These are phyloP conservation scores for Iselma pallidipennis DNA, from an alignment of 2,888 invertebrate genomes.

Conservation along the genomic window DNA sequence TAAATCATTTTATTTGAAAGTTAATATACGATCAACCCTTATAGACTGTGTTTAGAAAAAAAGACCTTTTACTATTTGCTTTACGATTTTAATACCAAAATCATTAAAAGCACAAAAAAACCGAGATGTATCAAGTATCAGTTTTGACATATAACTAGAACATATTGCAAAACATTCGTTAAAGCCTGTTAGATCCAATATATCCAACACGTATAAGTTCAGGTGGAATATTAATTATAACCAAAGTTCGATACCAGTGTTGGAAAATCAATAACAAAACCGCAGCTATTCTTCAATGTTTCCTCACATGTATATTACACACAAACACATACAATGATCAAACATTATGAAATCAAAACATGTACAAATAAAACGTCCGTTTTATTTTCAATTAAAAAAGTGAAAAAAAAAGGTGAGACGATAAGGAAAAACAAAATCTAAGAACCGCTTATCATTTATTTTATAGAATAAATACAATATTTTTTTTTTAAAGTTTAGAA, in stretches of 20 bases:
- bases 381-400: not conserved
- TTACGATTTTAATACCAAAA: too few relatives aligned
- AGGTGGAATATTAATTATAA: conserved; percentile 1
- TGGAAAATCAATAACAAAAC: conserved; percentile 12
- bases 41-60: too few relatives aligned
- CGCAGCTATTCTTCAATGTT: not conserved
- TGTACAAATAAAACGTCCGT: not conserved
- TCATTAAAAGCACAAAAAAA: too few relatives aligned
- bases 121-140: too few relatives aligned
- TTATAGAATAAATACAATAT: not conserved
- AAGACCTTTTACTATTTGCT: too few relatives aligned
- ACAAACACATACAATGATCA: not conserved
- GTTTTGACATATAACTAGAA: not conserved
- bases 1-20: too few relatives aligned
- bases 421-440: not conserved
- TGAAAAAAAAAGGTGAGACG: too few relatives aligned
- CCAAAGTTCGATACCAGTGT: conserved; percentile 3
- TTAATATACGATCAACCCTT: too few relatives aligned
- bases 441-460: not conserved
- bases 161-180: conserved; percentile 1
- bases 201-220: not conserved
- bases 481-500: not conserved
- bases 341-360: not conserved
- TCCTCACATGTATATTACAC: not conserved
- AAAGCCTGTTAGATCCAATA: not conserved